These are phyloP conservation scores for Fopius arisanus DNA, from an alignment of 1,140 invertebrate genomes.

Conservation along the genomic window DNA sequence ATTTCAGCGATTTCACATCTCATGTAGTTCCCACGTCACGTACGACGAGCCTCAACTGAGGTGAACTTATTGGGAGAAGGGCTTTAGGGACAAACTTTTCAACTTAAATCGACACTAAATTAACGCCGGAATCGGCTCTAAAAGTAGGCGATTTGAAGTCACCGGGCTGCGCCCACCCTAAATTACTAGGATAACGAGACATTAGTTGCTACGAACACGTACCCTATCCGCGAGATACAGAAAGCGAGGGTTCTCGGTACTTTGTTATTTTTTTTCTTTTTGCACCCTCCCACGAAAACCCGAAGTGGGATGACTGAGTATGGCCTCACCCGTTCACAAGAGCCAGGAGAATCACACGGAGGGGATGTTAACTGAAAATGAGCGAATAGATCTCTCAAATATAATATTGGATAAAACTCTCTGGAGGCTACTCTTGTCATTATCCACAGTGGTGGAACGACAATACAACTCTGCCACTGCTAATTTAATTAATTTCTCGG, in stretches of 20 bases:
- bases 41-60: conserved; percentile 15
- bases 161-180: not conserved
- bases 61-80: not conserved
- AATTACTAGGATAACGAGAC: conserved; percentile 33
- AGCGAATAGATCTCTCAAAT: not conserved
- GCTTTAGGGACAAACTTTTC: conserved; percentile 28
- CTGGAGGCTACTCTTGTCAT: no score
- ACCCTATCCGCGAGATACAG: conserved; percentile 30
- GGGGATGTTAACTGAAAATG: not conserved
- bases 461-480: not conserved
- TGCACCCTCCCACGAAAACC: not conserved
- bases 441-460: no score
- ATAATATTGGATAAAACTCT: not conserved
- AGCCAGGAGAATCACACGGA: not conserved
- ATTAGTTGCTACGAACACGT: conserved; percentile 32
- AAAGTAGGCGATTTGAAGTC: conserved; percentile 33
- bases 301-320: conserved; percentile 20
- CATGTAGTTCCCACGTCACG: conserved; percentile 12
- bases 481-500: conserved; percentile 9
- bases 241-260: conserved; percentile 5
- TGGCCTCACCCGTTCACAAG: not conserved
- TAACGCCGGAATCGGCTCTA: conserved; percentile 19
- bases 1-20: not conserved
- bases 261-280: not conserved
- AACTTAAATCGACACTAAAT: conserved; percentile 25